phyloP scores from a whole-genome alignment of 2,888 invertebrate species.

The Pharmacophagus antenor region DNA sequence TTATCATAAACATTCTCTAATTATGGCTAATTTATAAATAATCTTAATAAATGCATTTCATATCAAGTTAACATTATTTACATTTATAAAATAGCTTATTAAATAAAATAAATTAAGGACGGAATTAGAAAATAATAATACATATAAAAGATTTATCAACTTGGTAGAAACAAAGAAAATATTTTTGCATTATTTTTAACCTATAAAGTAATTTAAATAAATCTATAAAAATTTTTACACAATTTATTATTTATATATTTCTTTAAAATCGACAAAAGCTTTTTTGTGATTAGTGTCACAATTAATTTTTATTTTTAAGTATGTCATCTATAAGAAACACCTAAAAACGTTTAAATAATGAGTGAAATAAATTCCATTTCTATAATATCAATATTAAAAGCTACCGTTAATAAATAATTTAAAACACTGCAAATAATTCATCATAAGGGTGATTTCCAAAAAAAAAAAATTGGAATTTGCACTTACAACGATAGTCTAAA shows the following conservation, averaged over 20 bases:
- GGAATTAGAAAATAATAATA: constrained; percentile 7
- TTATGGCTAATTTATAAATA: constrained; percentile 60
- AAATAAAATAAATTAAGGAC: constrained; percentile 28
- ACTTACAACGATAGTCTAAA: not conserved
- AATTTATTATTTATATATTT: constrained; percentile 6
- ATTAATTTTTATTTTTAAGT: not conserved
- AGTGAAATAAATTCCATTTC: not conserved
- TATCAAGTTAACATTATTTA: constrained; percentile 30
- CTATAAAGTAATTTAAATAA: not conserved
- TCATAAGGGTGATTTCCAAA: too few relatives aligned
- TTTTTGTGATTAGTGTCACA: not conserved
- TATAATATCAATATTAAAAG: too few relatives aligned
- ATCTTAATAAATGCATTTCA: constrained; percentile 64
- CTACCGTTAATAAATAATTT: too few relatives aligned
- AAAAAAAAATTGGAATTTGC: not conserved
- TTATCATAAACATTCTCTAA: constrained; percentile 29
- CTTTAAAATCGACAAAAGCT: constrained; percentile 14
- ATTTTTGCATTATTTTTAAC: not conserved
- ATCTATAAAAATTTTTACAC: constrained; percentile 10
- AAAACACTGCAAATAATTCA: not conserved
- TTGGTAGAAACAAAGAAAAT: constrained; percentile 1
- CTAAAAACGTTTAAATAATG: not conserved
- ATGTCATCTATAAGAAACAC: not conserved
- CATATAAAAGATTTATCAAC: not conserved
- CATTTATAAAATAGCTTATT: constrained; percentile 20